A percentile compares a stretch with the other conserved stretches of the same genome.
These are phyloP conservation scores for Stenopsyche tienmushanensis DNA, from an alignment of 1,140 invertebrate genomes.

Conservation along the genomic window DNA sequence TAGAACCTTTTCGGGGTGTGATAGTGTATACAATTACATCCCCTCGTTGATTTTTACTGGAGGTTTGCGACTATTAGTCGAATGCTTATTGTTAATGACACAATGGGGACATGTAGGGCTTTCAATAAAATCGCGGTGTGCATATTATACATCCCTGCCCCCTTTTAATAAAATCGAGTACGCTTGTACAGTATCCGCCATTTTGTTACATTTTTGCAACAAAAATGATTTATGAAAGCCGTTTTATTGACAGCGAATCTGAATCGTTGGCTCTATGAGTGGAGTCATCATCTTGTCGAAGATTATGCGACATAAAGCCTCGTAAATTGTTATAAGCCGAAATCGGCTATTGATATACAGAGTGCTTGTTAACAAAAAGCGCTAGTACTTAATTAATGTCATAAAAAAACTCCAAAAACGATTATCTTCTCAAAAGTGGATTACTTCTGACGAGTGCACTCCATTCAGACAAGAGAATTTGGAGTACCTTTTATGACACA, in stretches of 20 bases:
- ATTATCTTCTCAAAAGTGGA: slow-evolving; percentile 36
- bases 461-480: slow-evolving; percentile 18
- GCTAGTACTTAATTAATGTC: slow-evolving; percentile 15
- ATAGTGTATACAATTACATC: too few species aligned
- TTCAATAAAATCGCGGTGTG: slow-evolving; percentile 19
- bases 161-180: not conserved
- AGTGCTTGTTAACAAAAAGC: too few species aligned
- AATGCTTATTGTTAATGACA: slow-evolving; percentile 33
- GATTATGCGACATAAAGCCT: too few species aligned
- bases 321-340: too few species aligned
- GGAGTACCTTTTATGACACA: slow-evolving; percentile 24
- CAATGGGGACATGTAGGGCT: slow-evolving; percentile 24
- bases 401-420: slow-evolving; percentile 25
- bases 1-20: too few species aligned
- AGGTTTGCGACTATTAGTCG: slow-evolving; percentile 36
- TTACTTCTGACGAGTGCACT: slow-evolving; percentile 38
- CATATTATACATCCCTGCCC: not conserved
- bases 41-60: too few species aligned
- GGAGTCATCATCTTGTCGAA: too few species aligned
- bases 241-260: too few species aligned
- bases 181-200: slow-evolving; percentile 31
- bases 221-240: too few species aligned
- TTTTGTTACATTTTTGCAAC: too few species aligned
- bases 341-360: too few species aligned
- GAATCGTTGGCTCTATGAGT: too few species aligned